These are phyloP conservation scores for Meloidogyne exigua DNA, from an alignment of 1,140 invertebrate genomes.

Conservation along the genomic window DNA sequence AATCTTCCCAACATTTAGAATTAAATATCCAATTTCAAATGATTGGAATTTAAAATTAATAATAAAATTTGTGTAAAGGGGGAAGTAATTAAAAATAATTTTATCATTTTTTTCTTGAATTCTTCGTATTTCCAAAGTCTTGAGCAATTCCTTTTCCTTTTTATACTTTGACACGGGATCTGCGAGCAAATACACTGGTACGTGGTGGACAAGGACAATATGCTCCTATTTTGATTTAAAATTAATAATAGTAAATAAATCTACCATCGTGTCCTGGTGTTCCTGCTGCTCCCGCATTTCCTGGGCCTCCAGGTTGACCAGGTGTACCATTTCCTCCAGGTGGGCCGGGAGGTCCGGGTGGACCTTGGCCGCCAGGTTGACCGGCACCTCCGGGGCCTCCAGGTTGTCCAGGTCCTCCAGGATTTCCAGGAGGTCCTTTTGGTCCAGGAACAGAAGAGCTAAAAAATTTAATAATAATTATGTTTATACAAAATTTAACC, in stretches of 20 bases:
- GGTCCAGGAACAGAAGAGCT: slow-evolving; percentile 35
- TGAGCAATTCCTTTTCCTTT: not conserved
- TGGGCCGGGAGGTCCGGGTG: slow-evolving; percentile 40
- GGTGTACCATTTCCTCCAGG: slow-evolving; percentile 34
- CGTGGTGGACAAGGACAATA: slow-evolving; percentile 31
- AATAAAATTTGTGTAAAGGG: not conserved
- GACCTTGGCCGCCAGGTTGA: slow-evolving; percentile 34
- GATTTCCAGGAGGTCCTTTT: slow-evolving; percentile 41
- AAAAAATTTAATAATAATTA: not conserved
- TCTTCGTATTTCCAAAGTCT: not conserved
- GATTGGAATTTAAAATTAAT: not conserved
- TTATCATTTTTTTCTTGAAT: not conserved
- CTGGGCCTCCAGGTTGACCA: slow-evolving; percentile 26
- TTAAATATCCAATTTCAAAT: not conserved
- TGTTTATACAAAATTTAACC: slow-evolving; percentile 18
- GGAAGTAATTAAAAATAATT: not conserved
- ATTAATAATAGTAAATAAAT: not conserved
- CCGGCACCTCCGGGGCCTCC: slow-evolving; percentile 34
- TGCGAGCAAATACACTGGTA: slow-evolving; percentile 4
- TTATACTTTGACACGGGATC: slow-evolving; percentile 14
- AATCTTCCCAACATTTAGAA: not conserved
- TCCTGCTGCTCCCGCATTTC: slow-evolving; percentile 41
- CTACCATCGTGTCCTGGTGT: slow-evolving; percentile 37
- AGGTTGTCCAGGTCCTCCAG: slow-evolving; percentile 31
- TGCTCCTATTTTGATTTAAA: slow-evolving; percentile 6